Base-by-base conservation (phyloP, 2,797 vertebrate genomes). In the Microctenopoma lineatum region DNA sequence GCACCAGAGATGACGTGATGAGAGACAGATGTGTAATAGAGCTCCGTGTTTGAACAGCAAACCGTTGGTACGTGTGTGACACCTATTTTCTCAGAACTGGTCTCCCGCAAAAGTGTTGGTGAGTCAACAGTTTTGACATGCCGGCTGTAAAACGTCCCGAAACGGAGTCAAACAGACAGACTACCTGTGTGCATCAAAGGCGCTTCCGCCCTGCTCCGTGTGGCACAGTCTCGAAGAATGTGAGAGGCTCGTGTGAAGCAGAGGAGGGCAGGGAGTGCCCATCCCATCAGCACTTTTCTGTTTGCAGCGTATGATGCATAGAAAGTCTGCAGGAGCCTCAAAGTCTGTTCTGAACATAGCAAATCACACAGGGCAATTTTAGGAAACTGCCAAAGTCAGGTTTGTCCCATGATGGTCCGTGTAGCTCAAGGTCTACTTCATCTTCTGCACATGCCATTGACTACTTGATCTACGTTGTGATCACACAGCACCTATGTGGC, bases 91-190 rank as follows among this genome's bases (percentile, higher is more conserved):
- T 90, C 84, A 71, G 72, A 92, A 90, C 70, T 56, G 75, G 63
- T 84, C 84, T 66, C 64, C 77, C 82, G 83, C 73, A 85, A 83
- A 90, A 87, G 71, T 84, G 86, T 83, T 72, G 78, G 79, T 50
- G 88, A 92, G 87, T 92, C 92, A 94, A 94, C 88, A 89, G 71
- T 83, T 90, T 84, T 89, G 91, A 93, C 91, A 93, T 88, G 89
- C 80, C 21, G 50, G 73, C 90, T 90, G 90, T 90, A 91, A 89
- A 93, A 88, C 65, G 82, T 81, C 44, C n/a, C n/a, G n/a, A 45
- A n/a, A 18, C 79, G 54, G 78, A 81, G 65, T 73, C 84, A 79
- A 88, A 91, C 83, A 81, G 84, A 84, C 72, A 59, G 80, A 66
- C 72, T 58, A 53, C 65, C 83, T 60, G 18, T 68, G 73, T 48